Evolutionary conservation across 1,140 invertebrate species (phyloP).

Genomic region (Zeugodacus cucurbitae): DNA sequence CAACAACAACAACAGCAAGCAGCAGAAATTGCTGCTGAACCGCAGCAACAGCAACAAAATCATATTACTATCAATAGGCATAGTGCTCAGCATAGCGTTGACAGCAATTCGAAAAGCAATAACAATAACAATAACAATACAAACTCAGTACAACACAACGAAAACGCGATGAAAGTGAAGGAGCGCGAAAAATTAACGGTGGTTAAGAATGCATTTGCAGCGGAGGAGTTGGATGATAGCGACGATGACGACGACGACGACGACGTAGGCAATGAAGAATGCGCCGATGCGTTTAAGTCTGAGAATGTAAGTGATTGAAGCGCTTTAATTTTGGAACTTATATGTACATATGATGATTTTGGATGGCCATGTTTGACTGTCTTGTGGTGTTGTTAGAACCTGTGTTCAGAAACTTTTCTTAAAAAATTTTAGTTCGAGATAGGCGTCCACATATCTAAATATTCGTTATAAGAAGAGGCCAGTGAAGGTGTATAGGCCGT

Average conservation of each 20-base stretch:
- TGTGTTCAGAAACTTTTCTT: too few relatives aligned
- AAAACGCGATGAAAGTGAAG: background rate
- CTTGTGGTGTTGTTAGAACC: too few relatives aligned
- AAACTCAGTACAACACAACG: background rate
- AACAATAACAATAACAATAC: background rate
- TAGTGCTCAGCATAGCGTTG: background rate
- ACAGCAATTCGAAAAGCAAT: slow-evolving; percentile 4
- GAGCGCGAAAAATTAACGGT: slow-evolving; percentile 11
- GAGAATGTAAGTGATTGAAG: slow-evolving; percentile 1
- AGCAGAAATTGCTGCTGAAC: background rate
- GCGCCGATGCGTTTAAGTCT: background rate
- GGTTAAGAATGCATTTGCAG: background rate
- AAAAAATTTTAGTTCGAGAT: too few relatives aligned
- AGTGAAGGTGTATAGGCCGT: too few relatives aligned
- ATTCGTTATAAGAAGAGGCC: too few relatives aligned
- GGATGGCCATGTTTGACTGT: background rate
- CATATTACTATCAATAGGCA: background rate
- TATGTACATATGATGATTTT: background rate
- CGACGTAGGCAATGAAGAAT: background rate
- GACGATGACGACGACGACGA: background rate
- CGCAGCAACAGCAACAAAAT: background rate
- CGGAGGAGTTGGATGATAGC: background rate
- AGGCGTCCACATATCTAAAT: too few relatives aligned
- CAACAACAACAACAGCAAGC: background rate
- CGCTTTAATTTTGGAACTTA: background rate